phyloP scores from a whole-genome alignment of 1,140 invertebrate genomes.

The Hycleus cichorii region DNA sequence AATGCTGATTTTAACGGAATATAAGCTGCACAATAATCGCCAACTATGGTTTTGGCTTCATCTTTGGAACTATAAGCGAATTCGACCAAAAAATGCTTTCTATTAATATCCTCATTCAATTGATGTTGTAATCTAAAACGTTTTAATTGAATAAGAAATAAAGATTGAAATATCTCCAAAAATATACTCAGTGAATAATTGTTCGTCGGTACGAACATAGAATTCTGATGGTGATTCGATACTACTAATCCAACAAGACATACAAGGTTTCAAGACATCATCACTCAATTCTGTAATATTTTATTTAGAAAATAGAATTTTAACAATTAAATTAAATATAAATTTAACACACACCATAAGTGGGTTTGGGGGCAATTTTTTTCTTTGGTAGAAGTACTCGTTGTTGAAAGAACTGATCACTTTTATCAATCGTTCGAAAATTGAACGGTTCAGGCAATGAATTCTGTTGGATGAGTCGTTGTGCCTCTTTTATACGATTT shows the following conservation, averaged over 20 bases:
- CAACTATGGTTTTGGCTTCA: neutral
- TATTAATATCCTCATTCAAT: conserved; percentile 10
- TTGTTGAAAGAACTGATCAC: too few species aligned
- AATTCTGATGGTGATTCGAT: conserved; percentile 10
- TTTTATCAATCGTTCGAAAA: too few species aligned
- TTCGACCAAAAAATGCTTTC: neutral
- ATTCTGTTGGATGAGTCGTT: too few species aligned
- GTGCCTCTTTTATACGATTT: too few species aligned
- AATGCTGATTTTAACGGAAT: neutral
- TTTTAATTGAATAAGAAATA: neutral
- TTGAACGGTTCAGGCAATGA: too few species aligned
- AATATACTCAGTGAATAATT: conserved; percentile 6
- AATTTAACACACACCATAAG: too few species aligned
- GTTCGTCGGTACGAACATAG: conserved; percentile 2
- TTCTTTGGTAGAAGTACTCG: too few species aligned
- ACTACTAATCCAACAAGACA: neutral
- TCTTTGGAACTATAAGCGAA: conserved; percentile 3
- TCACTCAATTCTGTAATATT: too few species aligned
- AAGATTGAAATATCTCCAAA: neutral
- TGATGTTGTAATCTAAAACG: neutral
- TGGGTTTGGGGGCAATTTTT: too few species aligned
- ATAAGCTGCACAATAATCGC: conserved; percentile 10
- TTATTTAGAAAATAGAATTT: too few species aligned
- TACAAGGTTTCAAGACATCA: too few species aligned
- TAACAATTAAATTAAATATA: too few species aligned